Conservation (phyloP, 2,797 vertebrate genomes). For the Macrochelys suwanniensis region DNA sequence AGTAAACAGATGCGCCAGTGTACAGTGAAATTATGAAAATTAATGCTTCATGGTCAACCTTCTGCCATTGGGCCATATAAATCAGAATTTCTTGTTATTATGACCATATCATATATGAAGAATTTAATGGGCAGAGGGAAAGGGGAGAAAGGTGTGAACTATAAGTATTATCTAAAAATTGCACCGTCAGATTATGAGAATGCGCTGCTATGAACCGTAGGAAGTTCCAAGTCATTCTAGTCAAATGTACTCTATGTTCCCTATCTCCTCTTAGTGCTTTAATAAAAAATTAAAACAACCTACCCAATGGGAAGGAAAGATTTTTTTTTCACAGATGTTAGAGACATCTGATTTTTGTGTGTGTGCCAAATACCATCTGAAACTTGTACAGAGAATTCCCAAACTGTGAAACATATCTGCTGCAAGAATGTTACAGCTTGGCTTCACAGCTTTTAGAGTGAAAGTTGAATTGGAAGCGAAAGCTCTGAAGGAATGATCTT, state of each 20-base stretch:
- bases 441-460: constrained; percentile 8
- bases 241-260: neutral
- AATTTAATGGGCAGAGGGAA: neutral
- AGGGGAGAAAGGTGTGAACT: neutral
- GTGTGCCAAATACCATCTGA: neutral
- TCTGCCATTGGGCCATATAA: neutral
- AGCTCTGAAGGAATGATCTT: neutral
- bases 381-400: constrained; percentile 29
- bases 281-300: constrained; percentile 41
- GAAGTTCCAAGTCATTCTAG: neutral
- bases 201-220: neutral
- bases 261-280: neutral
- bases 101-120: neutral
- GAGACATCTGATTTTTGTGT: neutral
- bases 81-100: constrained; percentile 2
- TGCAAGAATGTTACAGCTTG: neutral
- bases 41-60: neutral
- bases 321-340: constrained; percentile 2
- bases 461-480: neutral
- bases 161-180: neutral
- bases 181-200: neutral
- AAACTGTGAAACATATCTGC: neutral
- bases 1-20: neutral
- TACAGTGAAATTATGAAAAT: neutral
- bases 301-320: neutral